phyloP scores from a whole-genome alignment of 2,113 vertebrate genomes.

The Nematolebias whitei region DNA sequence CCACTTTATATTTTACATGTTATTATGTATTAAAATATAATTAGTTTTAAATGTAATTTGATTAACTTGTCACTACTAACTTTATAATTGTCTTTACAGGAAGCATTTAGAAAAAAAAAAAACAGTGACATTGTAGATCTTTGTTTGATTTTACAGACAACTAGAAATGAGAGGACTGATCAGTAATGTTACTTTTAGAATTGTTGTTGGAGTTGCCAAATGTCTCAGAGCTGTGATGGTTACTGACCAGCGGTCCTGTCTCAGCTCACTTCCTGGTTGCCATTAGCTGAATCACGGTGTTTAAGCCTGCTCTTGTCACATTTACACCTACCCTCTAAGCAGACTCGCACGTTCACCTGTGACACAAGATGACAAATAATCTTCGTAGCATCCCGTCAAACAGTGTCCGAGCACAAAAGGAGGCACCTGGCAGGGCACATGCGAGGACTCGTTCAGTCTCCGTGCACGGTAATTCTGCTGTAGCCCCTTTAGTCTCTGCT shows the following conservation, averaged over 20 bases:
- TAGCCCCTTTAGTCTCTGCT: conserved; percentile 70
- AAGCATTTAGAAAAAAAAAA: too few relatives aligned
- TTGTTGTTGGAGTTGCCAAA: background rate
- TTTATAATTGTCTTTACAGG: too few relatives aligned
- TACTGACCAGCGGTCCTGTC: background rate
- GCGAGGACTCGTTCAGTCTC: conserved; percentile 65
- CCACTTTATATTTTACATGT: too few relatives aligned
- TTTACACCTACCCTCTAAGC: conserved; percentile 9
- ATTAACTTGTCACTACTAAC: too few relatives aligned
- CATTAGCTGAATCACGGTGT: background rate
- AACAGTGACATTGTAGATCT: too few relatives aligned
- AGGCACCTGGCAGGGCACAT: conserved; percentile 65
- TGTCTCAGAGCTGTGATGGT: background rate
- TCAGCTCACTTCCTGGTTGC: background rate
- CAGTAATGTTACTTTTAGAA: too few relatives aligned
- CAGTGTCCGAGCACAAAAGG: conserved; percentile 57
- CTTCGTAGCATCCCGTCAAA: conserved; percentile 59
- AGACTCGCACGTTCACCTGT: conserved; percentile 41
- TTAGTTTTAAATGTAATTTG: too few relatives aligned
- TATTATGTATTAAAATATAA: too few relatives aligned
- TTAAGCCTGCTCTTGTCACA: background rate
- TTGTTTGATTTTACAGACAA: too few relatives aligned
- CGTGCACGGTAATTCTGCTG: conserved; percentile 72
- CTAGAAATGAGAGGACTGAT: too few relatives aligned
- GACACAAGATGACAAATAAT: conserved; percentile 33